Conservation (phyloP, 2,113 vertebrate genomes). For the Laticauda laticaudata region DNA sequence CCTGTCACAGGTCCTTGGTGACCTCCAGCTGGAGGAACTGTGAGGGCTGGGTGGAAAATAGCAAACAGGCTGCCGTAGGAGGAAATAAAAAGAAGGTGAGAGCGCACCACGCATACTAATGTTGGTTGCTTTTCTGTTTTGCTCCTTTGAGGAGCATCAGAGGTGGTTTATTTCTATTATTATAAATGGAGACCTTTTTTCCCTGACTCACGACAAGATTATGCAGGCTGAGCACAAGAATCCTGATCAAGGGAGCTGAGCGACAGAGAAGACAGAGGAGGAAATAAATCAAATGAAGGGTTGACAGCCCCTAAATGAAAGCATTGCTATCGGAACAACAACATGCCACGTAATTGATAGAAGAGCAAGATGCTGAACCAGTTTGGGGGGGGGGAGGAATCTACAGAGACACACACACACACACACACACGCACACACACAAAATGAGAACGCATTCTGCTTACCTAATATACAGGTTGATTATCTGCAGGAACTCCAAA, state of each 20-base stretch:
- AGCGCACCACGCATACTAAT: background rate
- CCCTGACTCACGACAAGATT: background rate
- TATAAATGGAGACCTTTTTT: background rate
- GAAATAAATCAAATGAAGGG: slow-evolving; percentile 17
- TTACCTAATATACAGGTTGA: background rate
- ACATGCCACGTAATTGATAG: slow-evolving; percentile 13
- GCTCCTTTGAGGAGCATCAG: background rate
- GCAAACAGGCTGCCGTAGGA: background rate
- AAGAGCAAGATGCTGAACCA: background rate
- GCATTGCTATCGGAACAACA: slow-evolving; percentile 8
- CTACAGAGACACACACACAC: background rate
- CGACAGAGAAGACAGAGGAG: background rate
- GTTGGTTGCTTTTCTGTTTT: too few species aligned
- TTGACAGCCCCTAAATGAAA: slow-evolving; percentile 32
- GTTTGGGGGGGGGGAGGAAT: background rate
- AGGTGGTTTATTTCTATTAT: background rate
- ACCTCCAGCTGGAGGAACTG: background rate
- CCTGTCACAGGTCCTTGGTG: background rate
- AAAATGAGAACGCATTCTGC: background rate
- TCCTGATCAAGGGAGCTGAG: slow-evolving; percentile 7
- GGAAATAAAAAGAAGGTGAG: background rate
- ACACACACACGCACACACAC: background rate
- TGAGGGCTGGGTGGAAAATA: background rate
- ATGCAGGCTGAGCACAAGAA: background rate
- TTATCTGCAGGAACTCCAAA: background rate